phyloP scores from a whole-genome alignment of 2,888 invertebrate species.

The Eupeodes luniger region DNA sequence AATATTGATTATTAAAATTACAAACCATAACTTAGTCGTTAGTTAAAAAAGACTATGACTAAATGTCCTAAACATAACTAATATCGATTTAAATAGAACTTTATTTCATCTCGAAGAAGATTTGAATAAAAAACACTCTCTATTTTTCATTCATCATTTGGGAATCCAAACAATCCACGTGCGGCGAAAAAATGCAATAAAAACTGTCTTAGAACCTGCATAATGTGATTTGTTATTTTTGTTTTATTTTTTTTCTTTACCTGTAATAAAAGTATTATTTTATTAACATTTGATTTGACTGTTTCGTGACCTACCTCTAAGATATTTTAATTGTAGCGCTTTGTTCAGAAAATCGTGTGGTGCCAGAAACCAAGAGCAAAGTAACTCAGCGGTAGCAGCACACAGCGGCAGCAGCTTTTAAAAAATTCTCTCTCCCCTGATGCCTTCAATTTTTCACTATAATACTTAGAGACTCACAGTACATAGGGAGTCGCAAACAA shows the following conservation, averaged over 20 bases:
- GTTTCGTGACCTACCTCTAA: conserved; percentile 72
- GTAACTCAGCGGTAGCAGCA: not conserved
- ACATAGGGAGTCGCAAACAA: not conserved
- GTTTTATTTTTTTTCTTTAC: not conserved
- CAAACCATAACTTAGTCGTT: no score
- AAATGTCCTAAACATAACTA: no score
- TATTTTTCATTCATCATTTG: not conserved
- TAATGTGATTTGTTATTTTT: not conserved
- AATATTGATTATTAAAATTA: no score
- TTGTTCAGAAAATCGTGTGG: conserved; percentile 11
- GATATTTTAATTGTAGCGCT: conserved; percentile 60
- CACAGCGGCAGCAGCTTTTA: not conserved
- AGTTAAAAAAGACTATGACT: no score
- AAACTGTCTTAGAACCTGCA: conserved; percentile 49
- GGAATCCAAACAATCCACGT: conserved; percentile 20
- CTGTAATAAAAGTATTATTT: not conserved
- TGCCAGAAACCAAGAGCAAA: conserved; percentile 8
- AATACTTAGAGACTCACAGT: not conserved
- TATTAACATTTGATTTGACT: conserved; percentile 61
- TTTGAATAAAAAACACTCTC: not conserved
- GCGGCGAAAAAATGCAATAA: conserved; percentile 61
- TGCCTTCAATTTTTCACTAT: not conserved
- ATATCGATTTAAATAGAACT: no score
- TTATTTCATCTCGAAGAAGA: no score
- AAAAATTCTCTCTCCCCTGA: not conserved